These are phyloP conservation scores for Pogonocichla stellata DNA, from an alignment of 2,113 vertebrate genomes.

Conservation along the genomic window DNA sequence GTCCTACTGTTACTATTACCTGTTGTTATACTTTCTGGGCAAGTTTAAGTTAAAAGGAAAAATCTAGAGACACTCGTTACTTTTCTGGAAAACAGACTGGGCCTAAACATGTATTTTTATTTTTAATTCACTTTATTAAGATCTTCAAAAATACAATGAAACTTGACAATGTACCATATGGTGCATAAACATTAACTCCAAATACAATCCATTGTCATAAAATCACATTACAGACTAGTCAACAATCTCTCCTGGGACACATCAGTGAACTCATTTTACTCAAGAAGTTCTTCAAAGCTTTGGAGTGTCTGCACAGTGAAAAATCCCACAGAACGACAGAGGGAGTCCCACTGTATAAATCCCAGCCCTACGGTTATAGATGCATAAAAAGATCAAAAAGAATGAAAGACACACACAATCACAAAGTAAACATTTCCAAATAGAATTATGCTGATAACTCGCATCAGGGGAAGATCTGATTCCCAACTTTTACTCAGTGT, in stretches of 20 bases:
- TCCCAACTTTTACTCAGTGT: background rate
- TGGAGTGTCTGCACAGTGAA: background rate
- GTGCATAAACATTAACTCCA: slow-evolving; percentile 35
- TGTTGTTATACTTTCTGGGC: background rate
- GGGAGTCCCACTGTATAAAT: background rate
- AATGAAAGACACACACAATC: background rate
- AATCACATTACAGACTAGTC: background rate
- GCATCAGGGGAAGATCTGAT: background rate
- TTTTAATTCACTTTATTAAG: slow-evolving; percentile 8
- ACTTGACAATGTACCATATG: slow-evolving; percentile 45
- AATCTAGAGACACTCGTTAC: background rate
- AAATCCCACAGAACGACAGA: slow-evolving; percentile 16
- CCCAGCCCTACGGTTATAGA: background rate
- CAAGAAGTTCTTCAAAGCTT: slow-evolving; percentile 27
- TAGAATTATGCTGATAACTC: background rate
- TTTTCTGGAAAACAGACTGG: slow-evolving; percentile 5
- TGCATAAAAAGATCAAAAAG: slow-evolving; percentile 29
- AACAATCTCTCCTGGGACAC: slow-evolving; percentile 29
- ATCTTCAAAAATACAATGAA: slow-evolving; percentile 28
- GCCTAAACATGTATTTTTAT: slow-evolving; percentile 20
- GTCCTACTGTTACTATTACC: background rate
- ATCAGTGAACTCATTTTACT: slow-evolving; percentile 26
- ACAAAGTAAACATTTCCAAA: slow-evolving; percentile 21
- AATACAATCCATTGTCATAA: slow-evolving; percentile 16
- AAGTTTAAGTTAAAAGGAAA: background rate